Evolutionary conservation across 2,797 vertebrate species (phyloP).

Genomic region (Scleropages formosus): DNA sequence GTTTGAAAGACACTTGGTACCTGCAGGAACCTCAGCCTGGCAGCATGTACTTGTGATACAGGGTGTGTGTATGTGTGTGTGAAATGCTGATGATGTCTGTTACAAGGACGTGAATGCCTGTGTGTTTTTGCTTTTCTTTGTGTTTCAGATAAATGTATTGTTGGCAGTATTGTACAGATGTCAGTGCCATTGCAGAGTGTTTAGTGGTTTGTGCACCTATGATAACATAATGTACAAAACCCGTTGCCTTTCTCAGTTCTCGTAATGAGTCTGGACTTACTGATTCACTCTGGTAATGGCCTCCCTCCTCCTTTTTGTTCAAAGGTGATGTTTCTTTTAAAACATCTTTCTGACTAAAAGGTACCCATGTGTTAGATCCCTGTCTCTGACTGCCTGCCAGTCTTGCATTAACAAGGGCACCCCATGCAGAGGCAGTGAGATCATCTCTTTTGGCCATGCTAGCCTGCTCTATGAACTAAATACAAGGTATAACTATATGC

Average conservation of each 20-base stretch:
- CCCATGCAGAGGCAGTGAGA: background rate
- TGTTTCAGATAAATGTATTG: background rate
- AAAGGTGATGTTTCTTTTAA: slow-evolving; percentile 2
- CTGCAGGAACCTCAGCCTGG: background rate
- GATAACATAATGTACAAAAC: no score
- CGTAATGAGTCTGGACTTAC: no score
- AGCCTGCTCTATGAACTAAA: background rate
- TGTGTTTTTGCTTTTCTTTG: background rate
- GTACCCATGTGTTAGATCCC: background rate
- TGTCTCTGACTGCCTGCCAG: background rate
- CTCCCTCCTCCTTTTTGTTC: background rate
- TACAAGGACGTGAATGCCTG: background rate
- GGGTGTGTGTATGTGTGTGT: background rate
- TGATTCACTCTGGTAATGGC: background rate
- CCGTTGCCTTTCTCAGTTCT: no score
- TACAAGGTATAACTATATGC: background rate
- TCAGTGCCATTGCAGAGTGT: background rate
- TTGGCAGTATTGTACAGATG: slow-evolving; percentile 6
- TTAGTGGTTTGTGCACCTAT: no score
- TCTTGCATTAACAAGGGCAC: background rate
- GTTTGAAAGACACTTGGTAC: no score
- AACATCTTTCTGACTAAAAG: background rate
- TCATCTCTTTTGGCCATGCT: background rate
- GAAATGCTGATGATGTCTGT: background rate
- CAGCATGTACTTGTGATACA: no score